These are phyloP conservation scores for Formica aserva DNA, from an alignment of 2,888 invertebrate genomes.

Conservation along the genomic window DNA sequence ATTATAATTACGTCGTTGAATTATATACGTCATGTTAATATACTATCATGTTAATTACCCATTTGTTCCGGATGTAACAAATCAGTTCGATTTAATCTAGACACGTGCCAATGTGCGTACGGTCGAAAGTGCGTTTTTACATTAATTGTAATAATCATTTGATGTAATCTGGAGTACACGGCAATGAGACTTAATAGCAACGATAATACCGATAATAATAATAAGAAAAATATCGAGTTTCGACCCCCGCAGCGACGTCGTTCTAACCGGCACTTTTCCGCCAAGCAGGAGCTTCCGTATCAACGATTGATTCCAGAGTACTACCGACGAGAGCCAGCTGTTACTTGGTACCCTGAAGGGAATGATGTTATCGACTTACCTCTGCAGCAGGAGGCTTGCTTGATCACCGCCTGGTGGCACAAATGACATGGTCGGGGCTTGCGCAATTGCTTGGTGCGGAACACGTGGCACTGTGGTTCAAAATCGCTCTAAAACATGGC, in stretches of 20 bases:
- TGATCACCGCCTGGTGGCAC: conserved; percentile 92
- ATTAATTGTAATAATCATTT: conserved; percentile 38
- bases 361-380: conserved; percentile 87
- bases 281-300: conserved; percentile 60
- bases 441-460: conserved; percentile 91
- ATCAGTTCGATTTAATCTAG: conserved; percentile 11
- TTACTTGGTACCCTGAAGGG: conserved; percentile 57
- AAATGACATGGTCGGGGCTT: conserved; percentile 92
- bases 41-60: conserved; percentile 12
- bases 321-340: conserved; percentile 61
- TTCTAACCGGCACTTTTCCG: conserved; percentile 30
- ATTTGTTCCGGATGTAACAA: neutral
- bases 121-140: conserved; percentile 25
- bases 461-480: conserved; percentile 90
- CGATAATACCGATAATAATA: conserved; percentile 40
- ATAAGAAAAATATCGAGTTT: conserved; percentile 27
- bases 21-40: neutral
- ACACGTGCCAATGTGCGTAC: neutral
- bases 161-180: conserved; percentile 15
- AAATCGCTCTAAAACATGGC: conserved; percentile 89
- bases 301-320: conserved; percentile 57
- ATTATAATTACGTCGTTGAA: conserved; percentile 24
- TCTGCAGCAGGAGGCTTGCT: conserved; percentile 92
- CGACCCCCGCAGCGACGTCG: neutral
- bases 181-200: conserved; percentile 41